Conservation (phyloP, 2,113 vertebrate genomes). For the Gobius niger region DNA sequence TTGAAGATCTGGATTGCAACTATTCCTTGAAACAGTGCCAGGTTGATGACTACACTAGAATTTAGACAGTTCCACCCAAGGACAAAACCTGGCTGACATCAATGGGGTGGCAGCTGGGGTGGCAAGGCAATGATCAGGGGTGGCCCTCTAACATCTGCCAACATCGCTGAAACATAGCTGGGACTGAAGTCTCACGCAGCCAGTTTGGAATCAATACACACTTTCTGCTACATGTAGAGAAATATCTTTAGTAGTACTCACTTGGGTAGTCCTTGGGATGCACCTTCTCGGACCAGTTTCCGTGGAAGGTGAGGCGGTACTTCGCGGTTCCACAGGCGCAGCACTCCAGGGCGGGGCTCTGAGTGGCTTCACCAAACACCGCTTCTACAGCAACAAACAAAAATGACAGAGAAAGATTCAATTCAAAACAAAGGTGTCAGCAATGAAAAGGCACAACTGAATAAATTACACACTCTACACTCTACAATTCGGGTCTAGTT, state of each 20-base stretch:
- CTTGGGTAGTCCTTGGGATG: conserved; percentile 96
- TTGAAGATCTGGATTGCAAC: too few species aligned
- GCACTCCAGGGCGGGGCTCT: conserved; percentile 84
- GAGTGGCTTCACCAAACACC: conserved; percentile 76
- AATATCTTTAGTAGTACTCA: conserved; percentile 69
- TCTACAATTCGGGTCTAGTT: conserved; percentile 8
- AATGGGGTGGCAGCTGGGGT: too few species aligned
- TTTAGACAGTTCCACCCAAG: too few species aligned
- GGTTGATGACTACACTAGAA: too few species aligned
- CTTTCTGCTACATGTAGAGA: background rate
- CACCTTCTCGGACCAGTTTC: conserved; percentile 96
- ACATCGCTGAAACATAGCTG: too few species aligned
- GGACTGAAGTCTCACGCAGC: too few species aligned
- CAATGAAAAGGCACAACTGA: conserved; percentile 10
- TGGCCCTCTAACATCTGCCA: too few species aligned
- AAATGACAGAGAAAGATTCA: background rate
- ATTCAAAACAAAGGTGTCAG: background rate
- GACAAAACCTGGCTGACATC: too few species aligned
- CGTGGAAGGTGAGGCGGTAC: conserved; percentile 94
- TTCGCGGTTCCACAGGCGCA: conserved; percentile 97
- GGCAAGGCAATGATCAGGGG: too few species aligned
- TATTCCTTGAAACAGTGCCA: too few species aligned
- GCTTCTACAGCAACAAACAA: conserved; percentile 71
- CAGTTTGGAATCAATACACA: background rate
- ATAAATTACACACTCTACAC: conserved; percentile 19